A percentile compares a stretch with the other conserved stretches of the same genome.
These are phyloP conservation scores for Hoplostethus mediterraneus DNA, from an alignment of 2,797 vertebrate species.

Conservation along the genomic window DNA sequence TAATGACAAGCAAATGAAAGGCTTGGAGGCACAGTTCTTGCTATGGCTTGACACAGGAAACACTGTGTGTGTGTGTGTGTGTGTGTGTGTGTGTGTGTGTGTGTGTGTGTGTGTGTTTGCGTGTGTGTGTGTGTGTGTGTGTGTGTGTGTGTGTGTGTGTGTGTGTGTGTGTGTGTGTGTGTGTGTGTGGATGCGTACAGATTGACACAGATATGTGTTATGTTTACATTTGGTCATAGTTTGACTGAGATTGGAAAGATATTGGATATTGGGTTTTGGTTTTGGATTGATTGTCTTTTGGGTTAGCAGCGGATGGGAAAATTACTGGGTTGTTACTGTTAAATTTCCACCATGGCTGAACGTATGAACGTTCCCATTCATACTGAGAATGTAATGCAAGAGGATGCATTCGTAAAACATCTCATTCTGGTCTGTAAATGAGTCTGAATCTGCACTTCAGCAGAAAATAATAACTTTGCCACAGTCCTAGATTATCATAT, in stretches of 20 bases:
- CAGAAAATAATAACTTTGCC: slow-evolving; percentile 73
- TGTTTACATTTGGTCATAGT: slow-evolving; percentile 23
- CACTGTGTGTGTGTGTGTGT: too few species aligned
- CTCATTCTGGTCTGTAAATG: slow-evolving; percentile 46
- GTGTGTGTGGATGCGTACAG: background rate
- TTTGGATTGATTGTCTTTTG: slow-evolving; percentile 36
- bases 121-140: background rate
- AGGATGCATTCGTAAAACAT: slow-evolving; percentile 55
- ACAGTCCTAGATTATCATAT: slow-evolving; percentile 70
- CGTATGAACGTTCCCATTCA: slow-evolving; percentile 62
- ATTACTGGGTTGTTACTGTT: slow-evolving; percentile 57
- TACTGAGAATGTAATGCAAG: slow-evolving; percentile 66
- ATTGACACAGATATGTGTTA: background rate
- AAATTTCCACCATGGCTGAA: slow-evolving; percentile 54
- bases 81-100: background rate
- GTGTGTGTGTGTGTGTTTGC: background rate
- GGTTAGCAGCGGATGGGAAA: slow-evolving; percentile 50
- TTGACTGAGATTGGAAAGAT: slow-evolving; percentile 32
- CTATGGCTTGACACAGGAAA: background rate
- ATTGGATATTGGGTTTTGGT: slow-evolving; percentile 25
- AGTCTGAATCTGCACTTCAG: slow-evolving; percentile 73
- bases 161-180: background rate
- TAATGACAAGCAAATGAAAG: slow-evolving; percentile 8
- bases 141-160: background rate
- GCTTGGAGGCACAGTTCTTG: background rate